Percentiles rank a stretch among this genome's conserved stretches.
phyloP scores from a whole-genome alignment of 2,888 invertebrate species.

The Hirtodrosophila histrioides region DNA sequence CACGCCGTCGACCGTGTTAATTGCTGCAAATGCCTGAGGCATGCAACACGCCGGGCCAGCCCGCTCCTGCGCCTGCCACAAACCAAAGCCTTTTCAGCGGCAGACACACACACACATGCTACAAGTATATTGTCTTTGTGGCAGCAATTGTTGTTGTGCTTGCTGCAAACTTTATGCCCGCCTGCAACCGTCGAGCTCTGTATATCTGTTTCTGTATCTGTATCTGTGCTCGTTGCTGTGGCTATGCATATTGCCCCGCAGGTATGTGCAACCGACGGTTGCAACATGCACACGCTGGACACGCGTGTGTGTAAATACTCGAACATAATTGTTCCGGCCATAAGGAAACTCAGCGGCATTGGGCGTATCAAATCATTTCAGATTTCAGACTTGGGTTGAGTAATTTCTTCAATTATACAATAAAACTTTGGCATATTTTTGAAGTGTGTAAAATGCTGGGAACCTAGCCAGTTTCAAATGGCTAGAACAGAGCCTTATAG shows the following conservation, averaged over 20 bases:
- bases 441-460: constrained; percentile 1
- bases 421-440: constrained; percentile 4
- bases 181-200: constrained; percentile 33
- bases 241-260: constrained; percentile 27
- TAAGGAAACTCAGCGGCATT: constrained; percentile 26
- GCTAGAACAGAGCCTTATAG: neutral
- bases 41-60: constrained; percentile 54
- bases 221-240: constrained; percentile 7
- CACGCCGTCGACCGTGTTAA: constrained; percentile 76
- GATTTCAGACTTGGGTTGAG: too few species aligned
- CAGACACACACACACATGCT: constrained; percentile 6
- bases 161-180: constrained; percentile 65
- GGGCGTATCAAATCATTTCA: constrained; percentile 22
- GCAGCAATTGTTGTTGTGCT: constrained; percentile 33
- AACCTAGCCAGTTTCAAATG: neutral
- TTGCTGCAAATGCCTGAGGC: constrained; percentile 77
- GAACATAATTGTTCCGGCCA: constrained; percentile 35
- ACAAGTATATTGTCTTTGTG: constrained; percentile 31
- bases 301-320: constrained; percentile 12
- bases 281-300: constrained; percentile 16
- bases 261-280: constrained; percentile 16
- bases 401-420: constrained; percentile 4
- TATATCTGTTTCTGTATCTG: neutral
- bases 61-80: neutral
- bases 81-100: constrained; percentile 4